phyloP scores from a whole-genome alignment of 2,888 invertebrate genomes.

The Harmothoe impar region DNA sequence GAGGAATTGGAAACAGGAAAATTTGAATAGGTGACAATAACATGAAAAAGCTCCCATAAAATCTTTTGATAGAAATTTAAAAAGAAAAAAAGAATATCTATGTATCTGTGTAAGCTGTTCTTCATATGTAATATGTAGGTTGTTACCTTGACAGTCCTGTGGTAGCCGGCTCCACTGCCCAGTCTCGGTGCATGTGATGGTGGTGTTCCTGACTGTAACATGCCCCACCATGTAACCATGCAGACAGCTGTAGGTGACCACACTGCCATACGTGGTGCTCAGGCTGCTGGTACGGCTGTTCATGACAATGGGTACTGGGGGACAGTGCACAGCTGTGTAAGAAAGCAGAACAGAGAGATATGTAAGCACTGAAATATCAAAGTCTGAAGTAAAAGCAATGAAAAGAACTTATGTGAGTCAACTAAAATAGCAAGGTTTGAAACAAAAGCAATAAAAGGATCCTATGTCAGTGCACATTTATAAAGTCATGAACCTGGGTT shows the following conservation, averaged over 20 bases:
- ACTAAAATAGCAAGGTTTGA: no score
- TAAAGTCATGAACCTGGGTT: background rate
- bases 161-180: background rate
- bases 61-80: no score
- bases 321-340: background rate
- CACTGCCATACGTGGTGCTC: background rate
- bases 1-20: no score
- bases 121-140: no score
- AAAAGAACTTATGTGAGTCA: background rate
- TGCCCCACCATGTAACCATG: slow-evolving; percentile 27
- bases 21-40: no score
- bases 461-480: background rate
- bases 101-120: no score
- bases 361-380: background rate
- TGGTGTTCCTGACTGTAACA: background rate
- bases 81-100: no score
- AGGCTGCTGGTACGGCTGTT: slow-evolving; percentile 17
- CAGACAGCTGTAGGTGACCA: slow-evolving; percentile 23
- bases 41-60: no score
- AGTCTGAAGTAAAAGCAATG: background rate
- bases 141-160: slow-evolving; percentile 26
- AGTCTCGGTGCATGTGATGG: slow-evolving; percentile 21
- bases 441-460: no score
- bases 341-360: background rate
- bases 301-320: background rate